Conservation (phyloP, 1,140 invertebrate species). For the Papilio dardanus region DNA sequence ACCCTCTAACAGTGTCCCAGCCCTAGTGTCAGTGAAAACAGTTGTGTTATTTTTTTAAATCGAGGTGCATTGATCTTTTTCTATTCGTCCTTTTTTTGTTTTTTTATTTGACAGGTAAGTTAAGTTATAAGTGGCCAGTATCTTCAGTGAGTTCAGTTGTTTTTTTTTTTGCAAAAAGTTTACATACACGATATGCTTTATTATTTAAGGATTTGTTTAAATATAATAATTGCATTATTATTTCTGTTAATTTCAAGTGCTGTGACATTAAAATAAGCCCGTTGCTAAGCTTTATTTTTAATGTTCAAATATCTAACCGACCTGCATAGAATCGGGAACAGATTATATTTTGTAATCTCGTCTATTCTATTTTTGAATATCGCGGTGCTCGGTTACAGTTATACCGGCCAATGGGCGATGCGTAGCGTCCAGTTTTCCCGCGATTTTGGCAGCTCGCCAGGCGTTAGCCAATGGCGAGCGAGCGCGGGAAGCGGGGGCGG, state of each 20-base stretch:
- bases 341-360: constrained; percentile 63
- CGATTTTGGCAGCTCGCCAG: constrained; percentile 76
- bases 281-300: not conserved
- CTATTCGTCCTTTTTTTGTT: constrained; percentile 42
- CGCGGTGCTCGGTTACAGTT: constrained; percentile 79
- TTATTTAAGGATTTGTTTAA: not conserved
- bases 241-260: not conserved
- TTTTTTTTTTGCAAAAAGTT: not conserved
- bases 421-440: constrained; percentile 66
- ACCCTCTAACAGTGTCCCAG: constrained; percentile 64
- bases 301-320: constrained; percentile 29
- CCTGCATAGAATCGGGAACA: constrained; percentile 43
- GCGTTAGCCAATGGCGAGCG: constrained; percentile 63
- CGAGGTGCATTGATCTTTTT: constrained; percentile 59
- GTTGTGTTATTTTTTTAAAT: constrained; percentile 59
- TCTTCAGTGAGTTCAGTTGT: not conserved
- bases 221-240: not conserved
- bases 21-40: constrained; percentile 67
- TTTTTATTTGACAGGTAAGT: constrained; percentile 54
- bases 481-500: constrained; percentile 61
- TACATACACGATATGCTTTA: not conserved
- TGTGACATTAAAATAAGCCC: not conserved
- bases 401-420: constrained; percentile 62
- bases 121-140: constrained; percentile 39
- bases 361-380: constrained; percentile 80